These are phyloP conservation scores for Diorhabda carinulata DNA, from an alignment of 1,140 invertebrate genomes.

Conservation along the genomic window DNA sequence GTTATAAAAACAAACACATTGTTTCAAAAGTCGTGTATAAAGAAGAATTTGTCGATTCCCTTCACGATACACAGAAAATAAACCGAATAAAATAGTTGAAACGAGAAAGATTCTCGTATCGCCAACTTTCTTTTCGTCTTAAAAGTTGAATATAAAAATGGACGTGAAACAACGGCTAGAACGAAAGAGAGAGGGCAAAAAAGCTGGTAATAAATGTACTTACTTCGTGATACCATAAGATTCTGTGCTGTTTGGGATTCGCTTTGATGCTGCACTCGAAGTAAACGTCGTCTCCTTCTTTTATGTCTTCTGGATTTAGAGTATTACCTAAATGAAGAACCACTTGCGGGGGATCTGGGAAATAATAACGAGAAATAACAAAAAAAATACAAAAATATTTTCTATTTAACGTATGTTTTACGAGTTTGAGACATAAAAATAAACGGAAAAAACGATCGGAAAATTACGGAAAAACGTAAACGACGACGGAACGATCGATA, in stretches of 20 bases:
- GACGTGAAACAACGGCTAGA: too few species aligned
- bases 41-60: too few species aligned
- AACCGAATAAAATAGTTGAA: too few species aligned
- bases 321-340: slow-evolving; percentile 78
- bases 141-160: background rate
- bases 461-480: too few species aligned
- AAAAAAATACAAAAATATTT: background rate
- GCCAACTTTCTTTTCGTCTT: background rate
- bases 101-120: too few species aligned
- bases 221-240: slow-evolving; percentile 84
- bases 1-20: too few species aligned
- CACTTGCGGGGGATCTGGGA: slow-evolving; percentile 80
- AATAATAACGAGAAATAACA: slow-evolving; percentile 10
- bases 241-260: slow-evolving; percentile 77
- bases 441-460: too few species aligned
- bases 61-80: too few species aligned
- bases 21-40: too few species aligned
- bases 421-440: too few species aligned
- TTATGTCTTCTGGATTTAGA: slow-evolving; percentile 80
- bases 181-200: background rate
- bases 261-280: slow-evolving; percentile 85
- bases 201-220: slow-evolving; percentile 49
- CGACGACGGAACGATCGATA: too few species aligned
- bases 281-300: slow-evolving; percentile 89
- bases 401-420: too few species aligned